These are phyloP conservation scores for Sphenopsis melanotis DNA, from an alignment of 2,797 vertebrate species.

Conservation along the genomic window DNA sequence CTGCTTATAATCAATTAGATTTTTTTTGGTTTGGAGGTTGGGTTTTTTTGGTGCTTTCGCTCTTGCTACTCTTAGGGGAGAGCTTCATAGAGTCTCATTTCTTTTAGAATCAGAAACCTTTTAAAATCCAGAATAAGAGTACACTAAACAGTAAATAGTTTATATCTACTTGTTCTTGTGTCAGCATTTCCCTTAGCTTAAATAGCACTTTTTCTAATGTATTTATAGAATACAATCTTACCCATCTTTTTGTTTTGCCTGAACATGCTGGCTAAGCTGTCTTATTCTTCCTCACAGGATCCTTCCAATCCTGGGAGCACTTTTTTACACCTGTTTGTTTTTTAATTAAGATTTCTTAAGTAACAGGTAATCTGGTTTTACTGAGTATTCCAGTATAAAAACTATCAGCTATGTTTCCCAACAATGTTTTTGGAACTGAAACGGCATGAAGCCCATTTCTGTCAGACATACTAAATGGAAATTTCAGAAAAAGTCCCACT, in stretches of 20 bases:
- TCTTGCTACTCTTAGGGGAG: not conserved
- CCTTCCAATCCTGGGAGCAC: not conserved
- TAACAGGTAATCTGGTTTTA: not conserved
- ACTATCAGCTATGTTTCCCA: not conserved
- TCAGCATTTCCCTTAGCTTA: not conserved
- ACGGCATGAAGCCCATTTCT: not conserved
- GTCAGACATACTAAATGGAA: not conserved
- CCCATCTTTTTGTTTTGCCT: not conserved
- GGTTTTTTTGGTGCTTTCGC: not conserved
- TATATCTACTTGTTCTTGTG: not conserved
- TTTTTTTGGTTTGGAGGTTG: not conserved
- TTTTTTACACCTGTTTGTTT: not conserved
- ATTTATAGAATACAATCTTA: not conserved
- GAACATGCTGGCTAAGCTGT: not conserved
- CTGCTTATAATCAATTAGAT: constrained; percentile 35
- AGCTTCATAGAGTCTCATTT: not conserved
- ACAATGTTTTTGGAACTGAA: not conserved
- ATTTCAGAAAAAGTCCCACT: not conserved
- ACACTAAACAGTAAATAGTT: not conserved
- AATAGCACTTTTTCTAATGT: not conserved
- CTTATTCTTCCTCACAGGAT: not conserved
- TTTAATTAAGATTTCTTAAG: not conserved
- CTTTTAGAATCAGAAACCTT: not conserved
- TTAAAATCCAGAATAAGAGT: not conserved
- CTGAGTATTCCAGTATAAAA: not conserved